Base-by-base conservation (phyloP, 2,888 invertebrate species). In the Melinopterus prodromus region DNA sequence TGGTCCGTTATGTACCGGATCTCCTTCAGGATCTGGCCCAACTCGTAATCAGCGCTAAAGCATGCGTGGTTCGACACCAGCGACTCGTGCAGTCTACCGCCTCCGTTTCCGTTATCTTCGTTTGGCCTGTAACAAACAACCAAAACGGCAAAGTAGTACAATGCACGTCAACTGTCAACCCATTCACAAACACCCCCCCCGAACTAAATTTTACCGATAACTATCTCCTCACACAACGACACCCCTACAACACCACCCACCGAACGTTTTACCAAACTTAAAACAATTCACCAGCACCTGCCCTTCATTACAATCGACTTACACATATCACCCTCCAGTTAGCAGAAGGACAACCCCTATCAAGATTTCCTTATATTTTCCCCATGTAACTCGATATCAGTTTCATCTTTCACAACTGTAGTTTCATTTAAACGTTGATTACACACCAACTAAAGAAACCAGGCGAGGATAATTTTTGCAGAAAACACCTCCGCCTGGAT, bases 21-120 rank as follows among this genome's bases (percentile, higher is more conserved):
- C 92, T 99, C 98, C 91, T 97, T 97, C 87, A 98, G 93, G 90
- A 99, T 98, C 90, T 96, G 94, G 87, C 96, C 95, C 91, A 98
- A 94, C 92, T 98, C 98, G 90, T 97, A 96, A 91, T 97, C 96
- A 88, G 96, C 96, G 90, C 96, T 96, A 89, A 97, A 94, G 91
- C 97, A 97, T 90, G 95, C 94, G 89, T 95, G 95, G 89, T 95
- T 94, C 87, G 95, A 92, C 85, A 93, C 93, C 84, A 93, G 91
- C 86, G 93, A 92, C 89, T 93, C 93, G 88, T 95, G 93, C 90
- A 95, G 93, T 87, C 95, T 93, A 83, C 94, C 94, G 84, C 92
- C 92, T 84, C 92, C 92, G 87, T 93, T 88, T 79, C 88, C 89
- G 83, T 88, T 89, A 84, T 90, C 90, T 84, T 90, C 90, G 84